Conservation (phyloP, 2,888 invertebrate species). For the Drosophila meridiana region DNA sequence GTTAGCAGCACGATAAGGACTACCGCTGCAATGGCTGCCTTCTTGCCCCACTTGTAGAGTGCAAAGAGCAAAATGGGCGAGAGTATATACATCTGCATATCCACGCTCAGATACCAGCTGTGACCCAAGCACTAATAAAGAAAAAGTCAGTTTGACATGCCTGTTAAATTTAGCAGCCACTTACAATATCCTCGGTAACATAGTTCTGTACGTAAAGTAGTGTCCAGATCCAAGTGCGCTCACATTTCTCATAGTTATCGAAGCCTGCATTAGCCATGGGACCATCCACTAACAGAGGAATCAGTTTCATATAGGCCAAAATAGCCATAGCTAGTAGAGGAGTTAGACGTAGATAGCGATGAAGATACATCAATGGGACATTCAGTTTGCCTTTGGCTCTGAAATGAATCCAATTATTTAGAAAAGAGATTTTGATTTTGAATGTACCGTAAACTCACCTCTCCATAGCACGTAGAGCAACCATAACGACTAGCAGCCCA, state of each 20-base stretch:
- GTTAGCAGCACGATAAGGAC: conserved; percentile 62
- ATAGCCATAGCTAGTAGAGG: conserved; percentile 85
- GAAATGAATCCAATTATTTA: background rate
- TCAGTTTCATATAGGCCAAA: conserved; percentile 84
- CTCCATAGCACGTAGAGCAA: conserved; percentile 62
- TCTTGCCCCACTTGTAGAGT: conserved; percentile 82
- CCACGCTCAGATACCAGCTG: conserved; percentile 87
- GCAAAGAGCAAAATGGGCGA: conserved; percentile 86
- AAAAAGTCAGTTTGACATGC: background rate
- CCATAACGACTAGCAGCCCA: conserved; percentile 86
- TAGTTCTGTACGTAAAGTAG: conserved; percentile 85
- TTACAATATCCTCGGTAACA: conserved; percentile 73
- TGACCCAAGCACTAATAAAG: conserved; percentile 85
- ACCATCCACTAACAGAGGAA: conserved; percentile 85
- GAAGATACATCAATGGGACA: conserved; percentile 74
- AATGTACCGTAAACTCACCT: conserved; percentile 28
- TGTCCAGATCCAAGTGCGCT: conserved; percentile 84
- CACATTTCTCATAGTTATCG: conserved; percentile 54
- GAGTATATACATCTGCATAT: conserved; percentile 86
- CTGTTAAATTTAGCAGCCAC: background rate
- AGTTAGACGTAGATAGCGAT: conserved; percentile 85
- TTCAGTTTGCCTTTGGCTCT: conserved; percentile 67
- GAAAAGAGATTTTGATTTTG: too few relatives aligned
- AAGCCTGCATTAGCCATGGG: conserved; percentile 77
- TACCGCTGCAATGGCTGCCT: conserved; percentile 52